Percentiles rank a stretch among this genome's conserved stretches.
These are phyloP conservation scores for Tyto alba DNA, from an alignment of 2,113 vertebrate genomes.

Conservation along the genomic window DNA sequence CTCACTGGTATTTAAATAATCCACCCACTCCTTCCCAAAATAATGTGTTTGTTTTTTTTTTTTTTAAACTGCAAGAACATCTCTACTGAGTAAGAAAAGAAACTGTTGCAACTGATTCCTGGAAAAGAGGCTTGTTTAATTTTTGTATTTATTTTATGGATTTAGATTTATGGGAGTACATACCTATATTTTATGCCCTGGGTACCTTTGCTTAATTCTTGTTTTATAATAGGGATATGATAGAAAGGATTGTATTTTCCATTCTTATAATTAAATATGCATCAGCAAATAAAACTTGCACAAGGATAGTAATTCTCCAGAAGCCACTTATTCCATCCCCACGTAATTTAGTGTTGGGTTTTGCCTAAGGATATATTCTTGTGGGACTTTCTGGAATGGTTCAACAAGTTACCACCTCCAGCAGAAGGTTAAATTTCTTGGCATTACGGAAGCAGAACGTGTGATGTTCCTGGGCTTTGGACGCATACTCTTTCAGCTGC, in stretches of 20 bases:
- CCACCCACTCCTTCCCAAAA: neutral
- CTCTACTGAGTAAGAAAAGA: neutral
- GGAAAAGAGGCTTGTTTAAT: neutral
- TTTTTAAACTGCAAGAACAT: neutral
- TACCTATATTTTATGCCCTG: neutral
- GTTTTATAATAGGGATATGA: neutral
- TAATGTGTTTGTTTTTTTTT: neutral
- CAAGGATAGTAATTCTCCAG: neutral
- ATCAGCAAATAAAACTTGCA: neutral
- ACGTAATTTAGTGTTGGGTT: neutral
- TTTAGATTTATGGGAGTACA: neutral
- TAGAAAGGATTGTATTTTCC: neutral
- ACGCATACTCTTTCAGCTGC: neutral
- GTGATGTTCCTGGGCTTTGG: neutral
- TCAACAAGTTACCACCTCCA: neutral
- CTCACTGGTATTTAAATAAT: neutral
- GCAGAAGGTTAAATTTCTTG: neutral
- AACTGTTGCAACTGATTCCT: neutral
- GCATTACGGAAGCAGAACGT: neutral
- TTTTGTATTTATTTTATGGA: neutral
- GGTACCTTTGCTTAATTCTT: neutral
- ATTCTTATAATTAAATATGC: neutral
- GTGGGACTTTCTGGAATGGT: neutral
- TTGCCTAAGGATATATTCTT: neutral
- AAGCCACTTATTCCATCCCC: neutral